phyloP scores from a whole-genome alignment of 2,888 invertebrate genomes.

The Oscheius sp. region DNA sequence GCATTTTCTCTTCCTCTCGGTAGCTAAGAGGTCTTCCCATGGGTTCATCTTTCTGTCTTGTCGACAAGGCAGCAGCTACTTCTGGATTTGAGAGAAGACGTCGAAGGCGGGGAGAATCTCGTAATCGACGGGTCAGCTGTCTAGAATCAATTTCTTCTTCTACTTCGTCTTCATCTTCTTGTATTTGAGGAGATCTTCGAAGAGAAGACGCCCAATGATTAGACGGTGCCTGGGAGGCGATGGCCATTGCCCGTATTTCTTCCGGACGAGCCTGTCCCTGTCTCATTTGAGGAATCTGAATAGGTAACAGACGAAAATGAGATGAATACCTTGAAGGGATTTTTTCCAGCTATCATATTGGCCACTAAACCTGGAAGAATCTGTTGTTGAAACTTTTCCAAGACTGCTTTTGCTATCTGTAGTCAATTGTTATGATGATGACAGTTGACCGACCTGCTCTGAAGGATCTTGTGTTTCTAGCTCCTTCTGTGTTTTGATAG shows the following conservation, averaged over 20 bases:
- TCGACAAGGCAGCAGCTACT: conserved; percentile 10
- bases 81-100: conserved; percentile 29
- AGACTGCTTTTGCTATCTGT: conserved; percentile 63
- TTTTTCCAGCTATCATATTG: conserved; percentile 59
- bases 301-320: neutral
- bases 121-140: conserved; percentile 34
- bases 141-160: neutral
- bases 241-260: conserved; percentile 12
- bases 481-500: conserved; percentile 58
- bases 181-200: neutral
- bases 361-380: conserved; percentile 64
- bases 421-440: neutral
- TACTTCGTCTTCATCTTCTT: conserved; percentile 27
- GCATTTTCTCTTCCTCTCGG: neutral
- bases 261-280: conserved; percentile 33
- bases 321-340: conserved; percentile 53
- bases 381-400: conserved; percentile 66
- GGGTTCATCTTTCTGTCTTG: conserved; percentile 13
- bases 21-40: conserved; percentile 11
- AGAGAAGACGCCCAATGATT: neutral
- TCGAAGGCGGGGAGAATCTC: conserved; percentile 42
- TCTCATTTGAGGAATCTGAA: conserved; percentile 34
- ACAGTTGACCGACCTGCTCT: conserved; percentile 42
- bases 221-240: conserved; percentile 3
- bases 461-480: conserved; percentile 60